A percentile compares a stretch with the other conserved stretches of the same genome.
These are phyloP conservation scores for Anticlea derivata DNA, from an alignment of 2,888 invertebrate genomes.

Conservation along the genomic window DNA sequence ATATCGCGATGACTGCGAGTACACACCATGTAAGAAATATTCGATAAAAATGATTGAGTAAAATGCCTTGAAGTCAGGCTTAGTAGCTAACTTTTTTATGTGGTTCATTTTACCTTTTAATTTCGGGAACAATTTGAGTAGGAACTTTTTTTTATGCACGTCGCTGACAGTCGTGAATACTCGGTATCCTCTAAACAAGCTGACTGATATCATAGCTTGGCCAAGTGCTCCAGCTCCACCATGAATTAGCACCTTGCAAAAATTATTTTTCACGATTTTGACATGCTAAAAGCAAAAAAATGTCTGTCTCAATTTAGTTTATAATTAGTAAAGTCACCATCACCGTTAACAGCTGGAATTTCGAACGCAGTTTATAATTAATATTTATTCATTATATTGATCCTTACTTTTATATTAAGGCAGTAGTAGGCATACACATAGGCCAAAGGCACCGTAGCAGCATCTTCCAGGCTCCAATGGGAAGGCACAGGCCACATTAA, in stretches of 20 bases:
- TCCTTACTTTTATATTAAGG: conserved; percentile 32
- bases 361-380: too few relatives aligned
- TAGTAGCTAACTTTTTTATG: too few relatives aligned
- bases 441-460: conserved; percentile 89
- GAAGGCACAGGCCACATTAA: conserved; percentile 87
- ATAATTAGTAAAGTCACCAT: too few relatives aligned
- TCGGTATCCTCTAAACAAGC: conserved; percentile 49
- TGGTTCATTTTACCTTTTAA: conserved; percentile 49
- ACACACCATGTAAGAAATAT: too few relatives aligned
- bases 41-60: too few relatives aligned
- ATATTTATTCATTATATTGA: too few relatives aligned
- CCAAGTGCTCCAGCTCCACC: conserved; percentile 64
- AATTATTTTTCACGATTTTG: not conserved
- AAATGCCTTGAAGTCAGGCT: too few relatives aligned
- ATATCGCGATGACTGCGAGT: too few relatives aligned
- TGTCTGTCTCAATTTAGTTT: too few relatives aligned
- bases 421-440: conserved; percentile 83
- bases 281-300: not conserved
- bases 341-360: too few relatives aligned
- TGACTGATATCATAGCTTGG: conserved; percentile 59
- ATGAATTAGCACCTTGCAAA: conserved; percentile 49
- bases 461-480: conserved; percentile 88
- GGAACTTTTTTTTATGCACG: conserved; percentile 53
- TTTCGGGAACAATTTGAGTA: conserved; percentile 55
- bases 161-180: conserved; percentile 63